Evolutionary conservation across 2,888 invertebrate genomes (phyloP).

Genomic region (Idaea dimidiata): DNA sequence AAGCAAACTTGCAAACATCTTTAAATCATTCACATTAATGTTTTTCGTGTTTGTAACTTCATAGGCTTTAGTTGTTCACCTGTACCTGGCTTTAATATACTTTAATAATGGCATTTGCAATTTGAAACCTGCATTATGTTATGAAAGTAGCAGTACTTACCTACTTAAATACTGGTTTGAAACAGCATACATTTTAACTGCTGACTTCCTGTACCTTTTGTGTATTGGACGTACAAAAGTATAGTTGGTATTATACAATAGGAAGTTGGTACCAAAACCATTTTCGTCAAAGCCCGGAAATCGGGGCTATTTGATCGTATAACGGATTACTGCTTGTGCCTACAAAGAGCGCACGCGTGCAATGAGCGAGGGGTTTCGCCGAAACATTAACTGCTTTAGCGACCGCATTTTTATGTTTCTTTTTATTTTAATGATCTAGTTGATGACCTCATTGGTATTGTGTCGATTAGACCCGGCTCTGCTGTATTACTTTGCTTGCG

Average conservation of each 20-base stretch:
- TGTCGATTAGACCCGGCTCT: neutral
- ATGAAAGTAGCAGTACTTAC: neutral
- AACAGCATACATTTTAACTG: neutral
- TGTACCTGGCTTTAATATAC: neutral
- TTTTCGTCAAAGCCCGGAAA: conserved; percentile 1
- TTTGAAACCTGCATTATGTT: neutral
- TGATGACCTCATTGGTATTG: neutral
- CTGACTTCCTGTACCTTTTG: neutral
- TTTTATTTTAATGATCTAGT: conserved; percentile 1
- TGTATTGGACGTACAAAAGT: neutral
- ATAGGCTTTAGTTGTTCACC: neutral
- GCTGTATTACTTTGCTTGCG: neutral
- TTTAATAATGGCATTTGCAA: neutral
- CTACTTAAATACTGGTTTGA: neutral
- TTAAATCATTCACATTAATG: neutral
- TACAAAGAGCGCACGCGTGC: neutral
- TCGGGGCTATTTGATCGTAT: neutral
- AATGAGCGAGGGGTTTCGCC: neutral
- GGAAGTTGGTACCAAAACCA: neutral
- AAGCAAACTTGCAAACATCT: neutral
- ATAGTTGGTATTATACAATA: neutral
- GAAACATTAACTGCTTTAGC: neutral
- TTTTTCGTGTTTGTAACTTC: neutral
- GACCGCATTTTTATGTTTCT: conserved; percentile 1
- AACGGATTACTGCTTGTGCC: neutral